Evolutionary conservation across 2,797 vertebrate species (phyloP).

Genomic region (Acrocephalus scirpaceus): DNA sequence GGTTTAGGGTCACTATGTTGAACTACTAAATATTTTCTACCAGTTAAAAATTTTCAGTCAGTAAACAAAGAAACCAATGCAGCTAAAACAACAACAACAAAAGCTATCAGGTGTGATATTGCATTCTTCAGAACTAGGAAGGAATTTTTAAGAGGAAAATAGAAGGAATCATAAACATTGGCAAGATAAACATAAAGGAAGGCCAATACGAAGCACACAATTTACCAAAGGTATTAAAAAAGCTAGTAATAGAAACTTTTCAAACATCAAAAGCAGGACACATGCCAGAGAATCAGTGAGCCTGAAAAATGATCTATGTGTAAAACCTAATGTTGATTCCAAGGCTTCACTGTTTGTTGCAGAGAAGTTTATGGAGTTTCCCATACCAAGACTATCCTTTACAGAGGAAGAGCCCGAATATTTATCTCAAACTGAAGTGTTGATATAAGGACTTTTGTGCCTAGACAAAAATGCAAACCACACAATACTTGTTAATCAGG

Average conservation of each 20-base stretch:
- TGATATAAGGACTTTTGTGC: slow-evolving; percentile 41
- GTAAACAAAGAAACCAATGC: not conserved
- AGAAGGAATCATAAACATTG: not conserved
- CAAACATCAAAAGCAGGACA: not conserved
- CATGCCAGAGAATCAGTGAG: not conserved
- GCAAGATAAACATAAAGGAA: not conserved
- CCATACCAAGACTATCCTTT: not conserved
- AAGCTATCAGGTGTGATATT: not conserved
- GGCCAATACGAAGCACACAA: not conserved
- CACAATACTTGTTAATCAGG: slow-evolving; percentile 23
- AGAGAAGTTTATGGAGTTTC: slow-evolving; percentile 13
- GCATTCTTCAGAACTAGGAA: not conserved
- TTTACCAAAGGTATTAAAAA: slow-evolving; percentile 28
- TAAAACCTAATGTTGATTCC: not conserved
- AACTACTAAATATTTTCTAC: not conserved
- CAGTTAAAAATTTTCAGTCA: not conserved
- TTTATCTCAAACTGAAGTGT: slow-evolving; percentile 37
- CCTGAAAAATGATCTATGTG: not conserved
- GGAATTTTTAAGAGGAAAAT: not conserved
- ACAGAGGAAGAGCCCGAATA: not conserved
- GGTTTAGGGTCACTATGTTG: not conserved
- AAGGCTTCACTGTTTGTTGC: not conserved
- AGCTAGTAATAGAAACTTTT: not conserved
- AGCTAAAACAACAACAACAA: not conserved
- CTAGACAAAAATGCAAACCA: slow-evolving; percentile 25